Evolutionary conservation across 2,113 vertebrate genomes (phyloP), one percentile per base, ranked within the genome.

Genomic region (Scortum barcoo): DNA sequence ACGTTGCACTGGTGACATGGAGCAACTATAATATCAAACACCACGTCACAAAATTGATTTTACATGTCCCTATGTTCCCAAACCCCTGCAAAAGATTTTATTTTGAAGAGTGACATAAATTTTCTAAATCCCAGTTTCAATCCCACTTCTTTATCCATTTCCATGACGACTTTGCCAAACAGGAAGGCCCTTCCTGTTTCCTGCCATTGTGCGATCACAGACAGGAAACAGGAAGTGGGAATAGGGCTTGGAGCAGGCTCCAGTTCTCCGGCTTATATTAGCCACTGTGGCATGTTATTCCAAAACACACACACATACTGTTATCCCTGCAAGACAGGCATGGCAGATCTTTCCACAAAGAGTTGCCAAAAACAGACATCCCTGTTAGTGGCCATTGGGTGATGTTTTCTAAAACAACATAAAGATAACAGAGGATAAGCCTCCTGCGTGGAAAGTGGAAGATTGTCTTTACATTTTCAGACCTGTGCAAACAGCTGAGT

Each of bases 161-260:
- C 96, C 96, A 95, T 93, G 91, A 96, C 85, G 92, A 96, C 95
- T 91, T 69, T 89, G 0, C 83, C 94, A 93, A 96, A 95, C 95
- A 97, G 96, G 97, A 98, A 98, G 95, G 83, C 8, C 90, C 90
- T 96, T 96, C 95, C 33, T 56, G 91, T 95, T 99, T 99, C 98
- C 98, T 97, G 93, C 95, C 89, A 99, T 99, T 99, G 97, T 96
- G 19, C 24, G 70, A 85, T 93, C 88, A 75, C 89, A 97, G 94
- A 86, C 61, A 79, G 96, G 95, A 95, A 96, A 95, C 95, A 96
- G 97, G 96, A 91, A 96, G 83, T 72, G 81, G 87, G 90, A 91
- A 88, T 81, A 80, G 81, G 57, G 77, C 65, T 76, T 36, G 61
- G 83, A 81, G 78, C 69, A 61, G 80, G 94, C 95, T 93, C 91